Percentiles rank a stretch among this genome's conserved stretches.
These are phyloP conservation scores for Meloidogyne hapla DNA, from an alignment of 1,140 invertebrate genomes.

Conservation along the genomic window DNA sequence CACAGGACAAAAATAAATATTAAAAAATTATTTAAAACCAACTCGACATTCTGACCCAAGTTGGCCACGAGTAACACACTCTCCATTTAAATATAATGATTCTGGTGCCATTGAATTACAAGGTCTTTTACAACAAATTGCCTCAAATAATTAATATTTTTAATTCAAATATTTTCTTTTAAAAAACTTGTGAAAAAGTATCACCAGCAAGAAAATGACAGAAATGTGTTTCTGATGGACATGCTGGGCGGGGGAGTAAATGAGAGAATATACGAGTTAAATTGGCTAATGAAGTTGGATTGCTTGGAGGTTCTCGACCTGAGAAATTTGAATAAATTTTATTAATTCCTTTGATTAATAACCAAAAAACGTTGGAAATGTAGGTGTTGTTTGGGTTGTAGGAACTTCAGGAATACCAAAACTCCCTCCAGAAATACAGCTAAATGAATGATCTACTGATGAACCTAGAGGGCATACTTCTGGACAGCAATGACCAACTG, in stretches of 20 bases:
- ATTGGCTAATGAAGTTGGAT: not conserved
- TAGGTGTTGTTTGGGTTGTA: slow-evolving; percentile 18
- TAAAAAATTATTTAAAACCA: not conserved
- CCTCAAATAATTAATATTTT: slow-evolving; percentile 39
- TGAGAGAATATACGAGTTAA: slow-evolving; percentile 32
- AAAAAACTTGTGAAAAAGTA: slow-evolving; percentile 44
- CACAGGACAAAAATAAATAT: too few species aligned
- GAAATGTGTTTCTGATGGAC: slow-evolving; percentile 61
- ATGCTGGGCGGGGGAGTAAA: slow-evolving; percentile 28
- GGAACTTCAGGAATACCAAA: not conserved
- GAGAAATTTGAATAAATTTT: slow-evolving; percentile 2
- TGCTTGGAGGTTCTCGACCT: slow-evolving; percentile 41
- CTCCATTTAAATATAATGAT: slow-evolving; percentile 60
- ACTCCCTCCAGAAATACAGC: slow-evolving; percentile 40
- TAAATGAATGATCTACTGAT: slow-evolving; percentile 38
- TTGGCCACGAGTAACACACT: slow-evolving; percentile 62
- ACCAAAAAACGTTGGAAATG: slow-evolving; percentile 29
- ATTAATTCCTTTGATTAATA: not conserved
- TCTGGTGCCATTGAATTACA: slow-evolving; percentile 63
- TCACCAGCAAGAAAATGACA: slow-evolving; percentile 59
- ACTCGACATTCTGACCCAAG: slow-evolving; percentile 51
- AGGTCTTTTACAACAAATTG: slow-evolving; percentile 61
- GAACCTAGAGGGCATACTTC: slow-evolving; percentile 55
- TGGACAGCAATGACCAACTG: slow-evolving; percentile 62
- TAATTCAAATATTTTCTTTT: not conserved